These are phyloP conservation scores for Leptinotarsa defecta DNA, from an alignment of 1,140 invertebrate genomes.

Conservation along the genomic window DNA sequence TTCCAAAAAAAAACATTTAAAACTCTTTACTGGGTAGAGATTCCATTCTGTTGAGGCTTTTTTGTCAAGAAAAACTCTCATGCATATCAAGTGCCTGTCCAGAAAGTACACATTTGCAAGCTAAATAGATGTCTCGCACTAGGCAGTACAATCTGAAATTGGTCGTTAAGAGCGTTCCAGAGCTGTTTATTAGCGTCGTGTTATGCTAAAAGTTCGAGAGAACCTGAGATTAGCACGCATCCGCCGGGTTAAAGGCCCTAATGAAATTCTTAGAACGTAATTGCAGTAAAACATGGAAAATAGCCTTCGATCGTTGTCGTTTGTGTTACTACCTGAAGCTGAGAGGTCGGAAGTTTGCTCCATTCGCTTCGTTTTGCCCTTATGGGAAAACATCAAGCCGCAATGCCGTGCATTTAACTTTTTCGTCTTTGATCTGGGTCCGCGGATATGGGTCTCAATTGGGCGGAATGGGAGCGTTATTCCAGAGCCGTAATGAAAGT, in stretches of 20 bases:
- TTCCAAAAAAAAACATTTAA: too few relatives aligned
- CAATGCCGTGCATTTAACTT: not conserved
- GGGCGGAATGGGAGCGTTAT: not conserved
- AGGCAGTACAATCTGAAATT: not conserved
- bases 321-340: constrained; percentile 1
- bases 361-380: not conserved
- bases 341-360: not conserved
- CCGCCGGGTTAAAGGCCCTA: not conserved
- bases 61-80: too few relatives aligned
- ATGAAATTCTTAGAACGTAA: not conserved
- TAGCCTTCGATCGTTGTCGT: constrained; percentile 5
- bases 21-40: too few relatives aligned
- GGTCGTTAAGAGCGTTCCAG: not conserved
- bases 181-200: not conserved
- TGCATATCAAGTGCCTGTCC: too few relatives aligned
- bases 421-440: not conserved
- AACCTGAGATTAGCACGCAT: not conserved
- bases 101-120: too few relatives aligned
- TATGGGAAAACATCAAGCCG: not conserved
- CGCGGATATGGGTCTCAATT: not conserved
- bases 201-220: constrained; percentile 2
- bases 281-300: not conserved
- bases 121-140: too few relatives aligned
- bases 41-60: too few relatives aligned
- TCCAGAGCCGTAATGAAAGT: not conserved